A percentile compares a stretch with the other conserved stretches of the same genome.
Evolutionary conservation across 1,140 invertebrate genomes (phyloP).

Genomic region (Meloidogyne chitwoodi): DNA sequence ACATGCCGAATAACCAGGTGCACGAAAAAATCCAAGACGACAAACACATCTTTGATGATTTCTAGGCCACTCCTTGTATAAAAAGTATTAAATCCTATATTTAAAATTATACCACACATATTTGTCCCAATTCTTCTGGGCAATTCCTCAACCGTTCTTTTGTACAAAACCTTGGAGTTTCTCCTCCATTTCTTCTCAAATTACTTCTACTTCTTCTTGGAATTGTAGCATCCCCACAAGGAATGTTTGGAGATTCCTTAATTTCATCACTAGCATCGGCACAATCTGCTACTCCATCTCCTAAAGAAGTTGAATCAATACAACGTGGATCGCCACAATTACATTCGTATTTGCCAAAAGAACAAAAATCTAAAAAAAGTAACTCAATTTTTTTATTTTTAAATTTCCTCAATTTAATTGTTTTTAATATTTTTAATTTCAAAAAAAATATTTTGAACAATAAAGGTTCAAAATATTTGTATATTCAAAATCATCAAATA

Average conservation of each 20-base stretch:
- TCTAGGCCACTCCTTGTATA: conserved; percentile 33
- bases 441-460: not conserved
- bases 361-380: conserved; percentile 5
- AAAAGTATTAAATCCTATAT: not conserved
- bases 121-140: conserved; percentile 42
- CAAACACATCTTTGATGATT: conserved; percentile 26
- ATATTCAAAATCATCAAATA: too few relatives aligned
- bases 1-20: conserved; percentile 20
- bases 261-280: conserved; percentile 54
- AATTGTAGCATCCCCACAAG: conserved; percentile 20
- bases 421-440: too few relatives aligned
- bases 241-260: conserved; percentile 21
- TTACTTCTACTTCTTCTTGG: conserved; percentile 1
- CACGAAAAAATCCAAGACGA: conserved; percentile 33
- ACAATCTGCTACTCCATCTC: conserved; percentile 47
- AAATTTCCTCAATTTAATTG: too few relatives aligned
- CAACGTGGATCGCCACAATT: conserved; percentile 49
- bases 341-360: conserved; percentile 47
- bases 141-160: conserved; percentile 6
- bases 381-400: not conserved
- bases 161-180: conserved; percentile 1
- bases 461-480: too few relatives aligned
- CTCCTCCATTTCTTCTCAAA: not conserved
- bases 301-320: conserved; percentile 30
- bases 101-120: conserved; percentile 47